Conservation (phyloP, 2,888 invertebrate species). For the Monochamus alternatus region DNA sequence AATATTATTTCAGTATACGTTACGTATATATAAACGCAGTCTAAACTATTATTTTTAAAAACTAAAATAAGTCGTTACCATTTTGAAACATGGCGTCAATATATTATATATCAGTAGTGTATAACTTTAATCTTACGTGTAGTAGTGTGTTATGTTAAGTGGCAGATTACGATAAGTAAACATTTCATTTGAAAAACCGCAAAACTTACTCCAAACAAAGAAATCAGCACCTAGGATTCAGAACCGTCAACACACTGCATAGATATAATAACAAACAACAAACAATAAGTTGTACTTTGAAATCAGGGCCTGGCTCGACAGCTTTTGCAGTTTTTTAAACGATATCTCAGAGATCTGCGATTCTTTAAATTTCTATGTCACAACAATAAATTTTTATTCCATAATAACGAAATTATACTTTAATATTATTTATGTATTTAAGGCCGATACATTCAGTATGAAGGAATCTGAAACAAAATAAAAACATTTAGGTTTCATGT, state of each 20-base stretch:
- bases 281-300: constrained; percentile 71
- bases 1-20: constrained; percentile 58
- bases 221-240: constrained; percentile 65
- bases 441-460: constrained; percentile 73
- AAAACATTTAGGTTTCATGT: constrained; percentile 19
- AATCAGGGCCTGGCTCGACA: constrained; percentile 70
- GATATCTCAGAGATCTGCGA: constrained; percentile 61
- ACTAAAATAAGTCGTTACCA: constrained; percentile 61
- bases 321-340: constrained; percentile 66
- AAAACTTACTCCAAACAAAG: constrained; percentile 59
- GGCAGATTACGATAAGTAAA: constrained; percentile 67
- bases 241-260: constrained; percentile 57
- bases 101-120: constrained; percentile 65
- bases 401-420: constrained; percentile 68
- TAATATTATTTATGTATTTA: constrained; percentile 69
- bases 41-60: constrained; percentile 59
- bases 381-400: constrained; percentile 70
- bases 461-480: constrained; percentile 70
- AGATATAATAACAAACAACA: constrained; percentile 67
- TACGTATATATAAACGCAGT: constrained; percentile 64
- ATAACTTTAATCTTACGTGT: constrained; percentile 67
- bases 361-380: constrained; percentile 67
- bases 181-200: constrained; percentile 66
- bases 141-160: constrained; percentile 68
- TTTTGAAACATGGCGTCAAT: constrained; percentile 57